Evolutionary conservation across 2,113 vertebrate genomes (phyloP).

Genomic region (Ginglymostoma cirratum): DNA sequence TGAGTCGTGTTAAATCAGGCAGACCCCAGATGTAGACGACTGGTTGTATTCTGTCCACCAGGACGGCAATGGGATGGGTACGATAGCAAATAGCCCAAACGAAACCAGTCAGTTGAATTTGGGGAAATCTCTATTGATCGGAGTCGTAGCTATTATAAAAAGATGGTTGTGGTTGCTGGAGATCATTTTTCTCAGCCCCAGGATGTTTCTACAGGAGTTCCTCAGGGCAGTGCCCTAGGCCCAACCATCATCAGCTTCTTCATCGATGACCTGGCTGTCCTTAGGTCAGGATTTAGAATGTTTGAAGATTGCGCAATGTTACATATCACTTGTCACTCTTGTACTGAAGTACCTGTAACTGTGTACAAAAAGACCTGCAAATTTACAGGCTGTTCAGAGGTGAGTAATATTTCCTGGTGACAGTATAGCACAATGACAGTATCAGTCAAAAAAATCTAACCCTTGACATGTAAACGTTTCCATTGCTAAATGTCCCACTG

Average conservation of each 20-base stretch:
- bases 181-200: not conserved
- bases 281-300: not conserved
- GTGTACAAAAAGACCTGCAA: not conserved
- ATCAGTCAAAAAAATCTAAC: no score
- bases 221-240: not conserved
- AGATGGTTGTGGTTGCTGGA: not conserved
- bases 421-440: not conserved
- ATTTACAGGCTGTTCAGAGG: not conserved
- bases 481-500: not conserved
- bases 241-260: not conserved
- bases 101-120: no score
- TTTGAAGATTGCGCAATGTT: not conserved
- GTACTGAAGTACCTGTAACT: no score
- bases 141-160: not conserved
- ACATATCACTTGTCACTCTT: not conserved
- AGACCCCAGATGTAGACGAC: no score
- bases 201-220: not conserved
- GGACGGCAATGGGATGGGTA: no score
- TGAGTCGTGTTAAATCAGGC: not conserved
- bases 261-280: not conserved
- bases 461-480: not conserved
- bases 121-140: not conserved
- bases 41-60: not conserved
- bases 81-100: no score
- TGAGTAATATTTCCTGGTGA: not conserved